These are phyloP conservation scores for Agrotis exclamationis DNA, from an alignment of 2,888 invertebrate species.

Conservation along the genomic window DNA sequence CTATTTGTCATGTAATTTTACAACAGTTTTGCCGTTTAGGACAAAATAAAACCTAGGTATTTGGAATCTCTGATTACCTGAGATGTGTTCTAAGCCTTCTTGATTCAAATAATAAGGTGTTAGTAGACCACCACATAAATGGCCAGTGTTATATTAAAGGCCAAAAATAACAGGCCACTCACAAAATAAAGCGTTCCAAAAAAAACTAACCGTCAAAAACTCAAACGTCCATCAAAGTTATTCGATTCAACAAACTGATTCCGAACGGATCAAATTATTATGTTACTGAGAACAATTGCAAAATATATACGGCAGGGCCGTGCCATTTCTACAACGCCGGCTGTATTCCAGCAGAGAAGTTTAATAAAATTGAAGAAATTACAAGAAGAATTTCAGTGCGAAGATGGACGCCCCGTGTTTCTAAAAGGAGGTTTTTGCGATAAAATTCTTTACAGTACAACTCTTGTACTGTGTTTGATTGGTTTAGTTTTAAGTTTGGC, in stretches of 20 bases:
- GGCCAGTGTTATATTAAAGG: background rate
- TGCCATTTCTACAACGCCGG: conserved; percentile 53
- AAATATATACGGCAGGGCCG: conserved; percentile 51
- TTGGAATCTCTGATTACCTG: no score
- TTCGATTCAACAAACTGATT: conserved; percentile 35
- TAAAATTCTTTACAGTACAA: conserved; percentile 66
- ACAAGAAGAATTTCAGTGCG: conserved; percentile 72
- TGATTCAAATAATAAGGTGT: background rate
- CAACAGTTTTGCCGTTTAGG: background rate
- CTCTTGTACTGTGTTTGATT: conserved; percentile 33
- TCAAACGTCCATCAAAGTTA: conserved; percentile 20
- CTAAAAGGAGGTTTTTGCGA: conserved; percentile 71
- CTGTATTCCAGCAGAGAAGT: conserved; percentile 34
- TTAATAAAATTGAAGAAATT: conserved; percentile 65
- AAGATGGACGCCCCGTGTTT: conserved; percentile 71
- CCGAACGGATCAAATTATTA: conserved; percentile 40
- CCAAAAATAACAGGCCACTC: conserved; percentile 14
- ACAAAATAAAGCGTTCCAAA: background rate
- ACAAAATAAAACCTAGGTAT: background rate
- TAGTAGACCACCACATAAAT: background rate
- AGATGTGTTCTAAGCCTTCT: background rate
- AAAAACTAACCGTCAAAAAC: conserved; percentile 2
- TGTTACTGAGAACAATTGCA: conserved; percentile 30
- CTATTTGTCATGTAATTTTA: background rate
- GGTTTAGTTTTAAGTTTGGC: conserved; percentile 14